Evolutionary conservation across 2,113 vertebrate genomes (phyloP).

Genomic region (Pitta sordida): DNA sequence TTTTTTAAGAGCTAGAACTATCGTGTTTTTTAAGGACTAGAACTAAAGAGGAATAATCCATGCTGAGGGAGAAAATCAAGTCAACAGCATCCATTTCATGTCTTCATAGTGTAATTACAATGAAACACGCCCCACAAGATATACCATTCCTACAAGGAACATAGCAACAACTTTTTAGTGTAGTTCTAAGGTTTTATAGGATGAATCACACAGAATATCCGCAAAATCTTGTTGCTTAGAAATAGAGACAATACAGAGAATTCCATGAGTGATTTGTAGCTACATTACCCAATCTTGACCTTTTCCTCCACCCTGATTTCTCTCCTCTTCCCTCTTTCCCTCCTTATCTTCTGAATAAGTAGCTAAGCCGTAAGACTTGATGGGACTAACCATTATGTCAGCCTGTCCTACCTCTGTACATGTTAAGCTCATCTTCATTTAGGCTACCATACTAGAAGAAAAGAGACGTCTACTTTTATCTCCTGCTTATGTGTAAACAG

Average conservation of each 20-base stretch:
- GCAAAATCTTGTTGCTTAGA: neutral
- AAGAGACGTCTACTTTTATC: neutral
- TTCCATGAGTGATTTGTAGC: neutral
- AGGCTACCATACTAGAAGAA: neutral
- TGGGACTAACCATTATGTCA: neutral
- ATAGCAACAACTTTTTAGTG: neutral
- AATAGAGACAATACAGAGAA: neutral
- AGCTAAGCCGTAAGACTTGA: neutral
- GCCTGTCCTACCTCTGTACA: neutral
- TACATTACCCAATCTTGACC: neutral
- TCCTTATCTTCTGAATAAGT: neutral
- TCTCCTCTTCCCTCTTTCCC: neutral
- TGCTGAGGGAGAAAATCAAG: neutral
- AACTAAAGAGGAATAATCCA: neutral
- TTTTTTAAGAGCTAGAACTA: neutral
- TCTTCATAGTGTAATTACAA: neutral
- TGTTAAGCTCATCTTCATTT: neutral
- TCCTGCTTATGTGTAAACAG: neutral
- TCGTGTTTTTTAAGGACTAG: too few relatives aligned
- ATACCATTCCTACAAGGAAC: neutral
- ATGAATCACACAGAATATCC: accelerated
- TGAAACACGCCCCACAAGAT: neutral
- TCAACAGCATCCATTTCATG: neutral
- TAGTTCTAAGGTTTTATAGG: neutral
- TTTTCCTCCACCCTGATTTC: neutral